A percentile compares a stretch with the other conserved stretches of the same genome.
These are phyloP conservation scores for Pseudanteris insignis DNA, from an alignment of 2,888 invertebrate genomes.

Conservation along the genomic window DNA sequence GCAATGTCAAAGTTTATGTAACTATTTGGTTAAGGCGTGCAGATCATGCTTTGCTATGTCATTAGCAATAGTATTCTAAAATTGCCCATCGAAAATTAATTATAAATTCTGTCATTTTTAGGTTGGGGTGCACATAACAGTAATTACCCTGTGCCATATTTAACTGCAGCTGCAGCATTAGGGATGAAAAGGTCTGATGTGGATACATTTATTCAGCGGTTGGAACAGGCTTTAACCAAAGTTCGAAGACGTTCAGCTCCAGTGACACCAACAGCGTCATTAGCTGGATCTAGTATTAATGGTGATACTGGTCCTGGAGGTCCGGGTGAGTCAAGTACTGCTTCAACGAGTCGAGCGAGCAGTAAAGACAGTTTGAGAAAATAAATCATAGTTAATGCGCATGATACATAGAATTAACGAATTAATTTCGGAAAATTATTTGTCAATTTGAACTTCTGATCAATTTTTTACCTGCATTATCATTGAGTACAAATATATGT, in stretches of 20 bases:
- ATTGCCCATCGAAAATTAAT: background rate
- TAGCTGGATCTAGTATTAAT: constrained; percentile 62
- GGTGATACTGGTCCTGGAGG: constrained; percentile 61
- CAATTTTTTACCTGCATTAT: too few species aligned
- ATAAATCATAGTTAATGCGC: constrained; percentile 65
- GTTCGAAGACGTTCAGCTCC: constrained; percentile 61
- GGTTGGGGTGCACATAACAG: constrained; percentile 78
- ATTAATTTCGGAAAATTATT: constrained; percentile 53
- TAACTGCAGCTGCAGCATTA: constrained; percentile 79
- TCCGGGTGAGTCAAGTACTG: constrained; percentile 62
- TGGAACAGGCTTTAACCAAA: constrained; percentile 71
- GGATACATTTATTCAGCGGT: constrained; percentile 74
- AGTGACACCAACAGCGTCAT: constrained; percentile 61
- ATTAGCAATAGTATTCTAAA: too few species aligned
- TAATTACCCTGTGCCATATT: constrained; percentile 72
- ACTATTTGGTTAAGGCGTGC: too few species aligned
- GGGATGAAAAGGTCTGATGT: constrained; percentile 75
- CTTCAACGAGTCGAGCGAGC: constrained; percentile 63
- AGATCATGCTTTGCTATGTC: too few species aligned
- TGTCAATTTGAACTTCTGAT: too few species aligned
- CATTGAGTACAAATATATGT: background rate
- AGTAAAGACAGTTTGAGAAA: constrained; percentile 63
- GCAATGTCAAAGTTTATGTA: too few species aligned
- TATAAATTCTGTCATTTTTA: constrained; percentile 53
- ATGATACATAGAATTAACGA: constrained; percentile 64